A percentile compares a stretch with the other conserved stretches of the same genome.
Evolutionary conservation across 2,888 invertebrate species (phyloP).

Genomic region (Philhelius pedissequus): DNA sequence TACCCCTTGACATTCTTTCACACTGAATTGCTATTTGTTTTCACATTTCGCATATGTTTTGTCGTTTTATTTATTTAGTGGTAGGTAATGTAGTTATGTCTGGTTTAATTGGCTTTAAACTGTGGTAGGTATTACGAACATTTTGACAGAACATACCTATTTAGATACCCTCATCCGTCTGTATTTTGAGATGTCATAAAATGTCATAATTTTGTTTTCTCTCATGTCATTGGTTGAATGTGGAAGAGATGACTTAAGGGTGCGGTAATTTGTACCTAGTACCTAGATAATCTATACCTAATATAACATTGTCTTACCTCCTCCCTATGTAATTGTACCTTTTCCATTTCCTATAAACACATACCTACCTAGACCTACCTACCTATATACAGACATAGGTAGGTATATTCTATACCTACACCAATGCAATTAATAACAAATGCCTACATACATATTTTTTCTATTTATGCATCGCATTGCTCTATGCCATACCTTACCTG

Average conservation of each 20-base stretch:
- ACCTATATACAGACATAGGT: not conserved
- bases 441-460: constrained; percentile 4
- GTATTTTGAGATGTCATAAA: constrained; percentile 24
- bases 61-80: constrained; percentile 3
- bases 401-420: too few species aligned
- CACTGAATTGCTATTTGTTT: constrained; percentile 45
- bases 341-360: not conserved
- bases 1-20: constrained; percentile 47
- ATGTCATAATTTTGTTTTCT: constrained; percentile 35
- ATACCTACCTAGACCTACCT: not conserved
- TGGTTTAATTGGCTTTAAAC: not conserved
- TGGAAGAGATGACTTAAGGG: constrained; percentile 34
- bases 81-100: not conserved
- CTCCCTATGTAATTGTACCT: constrained; percentile 5
- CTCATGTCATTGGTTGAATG: constrained; percentile 39
- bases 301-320: constrained; percentile 9
- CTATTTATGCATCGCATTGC: constrained; percentile 13
- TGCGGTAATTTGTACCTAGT: constrained; percentile 13
- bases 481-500: constrained; percentile 8
- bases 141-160: not conserved
- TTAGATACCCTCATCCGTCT: constrained; percentile 6
- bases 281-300: too few species aligned
- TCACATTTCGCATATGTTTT: constrained; percentile 35
- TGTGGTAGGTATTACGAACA: constrained; percentile 34
- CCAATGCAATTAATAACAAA: not conserved